These are phyloP conservation scores for Siphamia tubifer DNA, from an alignment of 2,113 vertebrate species.

Conservation along the genomic window DNA sequence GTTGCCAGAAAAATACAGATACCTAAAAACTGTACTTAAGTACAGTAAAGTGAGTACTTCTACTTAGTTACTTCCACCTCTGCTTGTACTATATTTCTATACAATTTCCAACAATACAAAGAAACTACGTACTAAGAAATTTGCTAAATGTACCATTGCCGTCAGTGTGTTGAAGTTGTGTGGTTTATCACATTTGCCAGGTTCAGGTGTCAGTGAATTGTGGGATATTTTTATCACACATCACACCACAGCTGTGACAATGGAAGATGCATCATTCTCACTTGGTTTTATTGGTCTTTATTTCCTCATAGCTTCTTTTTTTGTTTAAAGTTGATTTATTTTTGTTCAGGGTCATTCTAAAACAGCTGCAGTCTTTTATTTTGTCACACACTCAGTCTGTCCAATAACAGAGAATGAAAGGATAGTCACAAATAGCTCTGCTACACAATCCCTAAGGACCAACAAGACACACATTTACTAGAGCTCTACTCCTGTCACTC, in stretches of 20 bases:
- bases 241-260: background rate
- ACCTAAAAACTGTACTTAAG: no score
- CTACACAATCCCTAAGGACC: background rate
- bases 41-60: no score
- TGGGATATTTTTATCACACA: background rate
- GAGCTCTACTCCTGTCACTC: constrained; percentile 2
- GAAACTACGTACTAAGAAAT: no score
- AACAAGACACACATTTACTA: background rate
- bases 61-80: no score
- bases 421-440: constrained; percentile 41
- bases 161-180: no score
- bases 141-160: no score
- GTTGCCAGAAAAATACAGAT: no score
- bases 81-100: no score
- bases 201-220: no score
- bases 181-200: no score
- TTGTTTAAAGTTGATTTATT: background rate
- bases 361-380: constrained; percentile 13
- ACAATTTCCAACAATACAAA: no score
- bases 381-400: background rate
- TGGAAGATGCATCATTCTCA: background rate
- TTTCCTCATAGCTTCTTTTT: background rate
- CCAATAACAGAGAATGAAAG: background rate
- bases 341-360: constrained; percentile 43
- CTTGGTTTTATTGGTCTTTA: background rate